Evolutionary conservation across 2,888 invertebrate species (phyloP), one percentile per base, ranked within the genome.

Genomic region (Parasteatoda lunata): DNA sequence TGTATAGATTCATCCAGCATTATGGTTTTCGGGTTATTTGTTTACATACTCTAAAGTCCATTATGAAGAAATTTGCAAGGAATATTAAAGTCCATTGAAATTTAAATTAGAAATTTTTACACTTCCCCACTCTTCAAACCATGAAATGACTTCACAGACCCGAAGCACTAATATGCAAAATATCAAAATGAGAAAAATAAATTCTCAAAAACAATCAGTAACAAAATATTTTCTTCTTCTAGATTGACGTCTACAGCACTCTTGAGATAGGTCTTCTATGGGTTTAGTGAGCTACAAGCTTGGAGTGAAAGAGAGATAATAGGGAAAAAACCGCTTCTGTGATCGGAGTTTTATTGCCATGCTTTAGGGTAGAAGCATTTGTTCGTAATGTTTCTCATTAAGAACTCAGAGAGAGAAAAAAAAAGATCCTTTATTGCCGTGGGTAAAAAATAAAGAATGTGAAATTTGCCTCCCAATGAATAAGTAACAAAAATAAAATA

Each of bases 371-470:
- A 52, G 75, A 30, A 76, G 84, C 79, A 85, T 85, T 85, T 85
- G 79, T 79, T 79, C 84, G 79, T 85, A 85, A 85, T 85, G 79
- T 85, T 85, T 85, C 84, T 85, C 84, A 85, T 85, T 85, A 85
- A 48, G 72, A 15, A 8, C 48, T 71, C 48, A 47, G 9, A 8
- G 11, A 77, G 45, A 77, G 77, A 71, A 45, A 76, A 69, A 77
- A 77, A 71, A 71, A 77, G 59, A 72, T 77, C 73, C 64, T 77
- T 84, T 84, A 84, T 84, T 84, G 70, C 84, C 66, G 45, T 49
- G 48, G 82, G 68, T 30, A 30, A 68, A 77, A 54, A 75, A 64
- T 54, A 79, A 78, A 78, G 77, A 78, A 78, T 84, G 77, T 52
- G 77, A 78, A 84, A 73, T 78, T 84, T 70, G 51, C 77, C 30